These are phyloP conservation scores for Bubalus kerabau DNA, from an alignment of 2,113 vertebrate genomes.

Conservation along the genomic window DNA sequence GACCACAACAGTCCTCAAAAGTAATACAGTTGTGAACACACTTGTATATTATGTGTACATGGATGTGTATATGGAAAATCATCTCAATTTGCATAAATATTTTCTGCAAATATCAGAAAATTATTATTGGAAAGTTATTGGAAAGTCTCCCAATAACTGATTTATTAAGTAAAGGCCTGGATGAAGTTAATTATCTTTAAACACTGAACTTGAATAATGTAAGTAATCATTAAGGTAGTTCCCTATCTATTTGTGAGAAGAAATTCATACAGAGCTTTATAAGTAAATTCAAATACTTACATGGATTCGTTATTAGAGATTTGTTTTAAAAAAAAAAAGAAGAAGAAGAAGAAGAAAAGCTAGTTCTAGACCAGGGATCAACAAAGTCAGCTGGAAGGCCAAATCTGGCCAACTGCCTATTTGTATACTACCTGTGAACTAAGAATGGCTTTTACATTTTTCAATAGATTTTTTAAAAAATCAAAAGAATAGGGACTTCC, in stretches of 20 bases:
- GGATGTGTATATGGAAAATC: not conserved
- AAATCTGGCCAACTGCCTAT: not conserved
- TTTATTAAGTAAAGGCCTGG: not conserved
- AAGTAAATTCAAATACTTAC: not conserved
- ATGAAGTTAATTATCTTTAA: not conserved
- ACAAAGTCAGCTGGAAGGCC: not conserved
- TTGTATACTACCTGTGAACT: not conserved
- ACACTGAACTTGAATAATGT: not conserved
- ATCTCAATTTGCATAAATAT: not conserved
- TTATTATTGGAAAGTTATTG: not conserved
- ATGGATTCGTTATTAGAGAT: not conserved
- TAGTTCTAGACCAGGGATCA: not conserved
- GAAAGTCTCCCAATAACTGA: not conserved
- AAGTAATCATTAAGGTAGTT: not conserved
- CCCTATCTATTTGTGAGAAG: not conserved
- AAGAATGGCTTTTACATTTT: not conserved
- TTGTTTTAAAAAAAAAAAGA: not conserved
- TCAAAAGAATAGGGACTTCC: not conserved
- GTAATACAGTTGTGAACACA: not conserved
- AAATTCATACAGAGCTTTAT: not conserved
- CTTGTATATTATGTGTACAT: not conserved
- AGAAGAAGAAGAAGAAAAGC: not conserved
- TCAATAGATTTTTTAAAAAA: not conserved
- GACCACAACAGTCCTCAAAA: not conserved
- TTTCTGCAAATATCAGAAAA: not conserved